Evolutionary conservation across 2,797 vertebrate genomes (phyloP).

Genomic region (Pipistrellus pipistrellus): DNA sequence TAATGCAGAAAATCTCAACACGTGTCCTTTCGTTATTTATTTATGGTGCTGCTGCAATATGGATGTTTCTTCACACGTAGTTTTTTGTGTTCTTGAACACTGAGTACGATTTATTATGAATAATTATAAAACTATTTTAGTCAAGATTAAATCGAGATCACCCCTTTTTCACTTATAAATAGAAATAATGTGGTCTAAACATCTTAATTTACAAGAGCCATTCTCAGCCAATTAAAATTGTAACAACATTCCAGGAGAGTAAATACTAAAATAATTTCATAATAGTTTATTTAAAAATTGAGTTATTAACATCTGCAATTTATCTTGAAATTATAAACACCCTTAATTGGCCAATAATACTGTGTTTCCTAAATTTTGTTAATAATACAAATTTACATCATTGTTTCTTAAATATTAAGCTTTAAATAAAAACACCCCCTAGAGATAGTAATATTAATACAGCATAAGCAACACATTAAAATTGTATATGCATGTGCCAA

Average conservation of each 20-base stretch:
- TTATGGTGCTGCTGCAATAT: background rate
- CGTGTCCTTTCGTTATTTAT: background rate
- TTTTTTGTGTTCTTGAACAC: background rate
- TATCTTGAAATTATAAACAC: background rate
- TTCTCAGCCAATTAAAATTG: background rate
- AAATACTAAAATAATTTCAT: background rate
- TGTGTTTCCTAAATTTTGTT: background rate
- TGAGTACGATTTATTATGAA: background rate
- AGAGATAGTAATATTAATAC: background rate
- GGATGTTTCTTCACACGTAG: background rate
- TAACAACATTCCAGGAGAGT: background rate
- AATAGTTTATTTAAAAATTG: background rate
- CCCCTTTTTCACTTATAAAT: background rate
- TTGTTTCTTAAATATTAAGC: background rate
- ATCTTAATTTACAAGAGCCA: background rate
- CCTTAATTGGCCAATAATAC: background rate
- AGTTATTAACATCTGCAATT: background rate
- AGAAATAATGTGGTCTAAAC: background rate
- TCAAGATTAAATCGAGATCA: background rate
- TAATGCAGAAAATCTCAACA: background rate
- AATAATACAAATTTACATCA: background rate
- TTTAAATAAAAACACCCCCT: conserved; percentile 9
- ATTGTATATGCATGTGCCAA: background rate
- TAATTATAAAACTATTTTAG: background rate
- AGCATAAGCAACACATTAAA: background rate